phyloP scores from a whole-genome alignment of 2,888 invertebrate species.

The Drosophila rellima region DNA sequence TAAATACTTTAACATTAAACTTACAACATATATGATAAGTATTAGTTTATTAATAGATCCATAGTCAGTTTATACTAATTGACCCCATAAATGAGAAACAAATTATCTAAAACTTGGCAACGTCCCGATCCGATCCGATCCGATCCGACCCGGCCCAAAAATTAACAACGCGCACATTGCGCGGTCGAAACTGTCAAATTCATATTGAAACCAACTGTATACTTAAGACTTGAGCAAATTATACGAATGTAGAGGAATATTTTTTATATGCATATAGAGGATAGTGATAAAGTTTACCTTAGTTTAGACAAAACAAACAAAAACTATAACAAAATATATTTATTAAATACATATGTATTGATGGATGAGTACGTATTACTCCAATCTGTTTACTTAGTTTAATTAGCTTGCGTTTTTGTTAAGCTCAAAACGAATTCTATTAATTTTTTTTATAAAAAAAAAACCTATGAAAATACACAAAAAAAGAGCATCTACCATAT shows the following conservation, averaged over 20 bases:
- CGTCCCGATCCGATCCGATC: conserved; percentile 13
- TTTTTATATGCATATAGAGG: conserved; percentile 69
- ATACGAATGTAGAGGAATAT: conserved; percentile 79
- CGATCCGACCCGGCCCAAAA: not conserved
- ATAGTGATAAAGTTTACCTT: conserved; percentile 59
- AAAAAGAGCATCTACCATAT: conserved; percentile 74
- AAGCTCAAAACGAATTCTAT: conserved; percentile 81
- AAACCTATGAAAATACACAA: conserved; percentile 50
- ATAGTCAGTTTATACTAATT: conserved; percentile 76
- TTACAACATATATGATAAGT: conserved; percentile 39
- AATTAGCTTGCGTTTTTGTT: conserved; percentile 86
- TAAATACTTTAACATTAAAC: conserved; percentile 44
- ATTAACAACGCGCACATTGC: conserved; percentile 69
- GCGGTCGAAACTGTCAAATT: conserved; percentile 72
- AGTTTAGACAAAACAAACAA: conserved; percentile 49
- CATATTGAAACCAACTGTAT: conserved; percentile 82
- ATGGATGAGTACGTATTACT: conserved; percentile 52
- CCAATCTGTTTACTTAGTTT: conserved; percentile 64
- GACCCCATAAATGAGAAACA: conserved; percentile 57
- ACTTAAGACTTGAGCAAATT: conserved; percentile 81
- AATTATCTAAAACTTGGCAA: conserved; percentile 24
- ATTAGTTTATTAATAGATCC: conserved; percentile 36
- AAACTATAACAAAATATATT: conserved; percentile 65
- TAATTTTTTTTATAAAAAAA: conserved; percentile 75
- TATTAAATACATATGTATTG: conserved; percentile 60